Evolutionary conservation across 2,888 invertebrate genomes (phyloP).

Genomic region (Drosophila melanosoma): DNA sequence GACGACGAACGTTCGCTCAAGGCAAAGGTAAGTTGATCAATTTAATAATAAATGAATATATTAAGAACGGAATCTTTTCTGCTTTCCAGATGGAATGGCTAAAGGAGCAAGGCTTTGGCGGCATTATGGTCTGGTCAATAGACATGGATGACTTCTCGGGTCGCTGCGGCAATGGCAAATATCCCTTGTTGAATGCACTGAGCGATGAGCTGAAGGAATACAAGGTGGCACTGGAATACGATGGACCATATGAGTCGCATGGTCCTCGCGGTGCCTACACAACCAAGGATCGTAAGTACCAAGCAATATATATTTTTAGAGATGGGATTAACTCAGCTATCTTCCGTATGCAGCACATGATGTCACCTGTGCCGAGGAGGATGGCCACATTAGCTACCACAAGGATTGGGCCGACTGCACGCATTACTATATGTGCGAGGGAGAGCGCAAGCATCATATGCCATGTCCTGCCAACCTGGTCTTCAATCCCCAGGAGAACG

Average conservation of each 20-base stretch:
- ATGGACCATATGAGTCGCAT: slow-evolving; percentile 93
- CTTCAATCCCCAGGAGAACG: slow-evolving; percentile 96
- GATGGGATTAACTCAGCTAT: neutral
- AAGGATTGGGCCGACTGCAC: slow-evolving; percentile 95
- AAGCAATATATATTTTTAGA: neutral
- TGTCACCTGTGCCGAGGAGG: slow-evolving; percentile 95
- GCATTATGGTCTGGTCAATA: slow-evolving; percentile 98
- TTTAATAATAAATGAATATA: neutral
- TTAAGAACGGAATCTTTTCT: neutral
- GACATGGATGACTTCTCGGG: slow-evolving; percentile 98
- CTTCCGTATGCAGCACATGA: slow-evolving; percentile 89
- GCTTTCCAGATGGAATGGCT: slow-evolving; percentile 93
- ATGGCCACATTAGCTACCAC: slow-evolving; percentile 97
- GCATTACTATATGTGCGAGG: slow-evolving; percentile 98
- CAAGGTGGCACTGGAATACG: slow-evolving; percentile 92
- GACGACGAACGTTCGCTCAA: slow-evolving; percentile 96
- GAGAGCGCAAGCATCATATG: slow-evolving; percentile 97
- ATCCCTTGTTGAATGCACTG: slow-evolving; percentile 94
- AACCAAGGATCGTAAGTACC: slow-evolving; percentile 93
- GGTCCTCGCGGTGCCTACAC: slow-evolving; percentile 91
- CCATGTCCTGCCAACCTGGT: slow-evolving; percentile 96
- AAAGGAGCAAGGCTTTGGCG: slow-evolving; percentile 96
- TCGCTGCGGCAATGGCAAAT: slow-evolving; percentile 95
- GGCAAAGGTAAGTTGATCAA: slow-evolving; percentile 90
- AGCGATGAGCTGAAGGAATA: slow-evolving; percentile 93